Conservation (phyloP, 2,888 invertebrate genomes). For the Synergus gifuensis region DNA sequence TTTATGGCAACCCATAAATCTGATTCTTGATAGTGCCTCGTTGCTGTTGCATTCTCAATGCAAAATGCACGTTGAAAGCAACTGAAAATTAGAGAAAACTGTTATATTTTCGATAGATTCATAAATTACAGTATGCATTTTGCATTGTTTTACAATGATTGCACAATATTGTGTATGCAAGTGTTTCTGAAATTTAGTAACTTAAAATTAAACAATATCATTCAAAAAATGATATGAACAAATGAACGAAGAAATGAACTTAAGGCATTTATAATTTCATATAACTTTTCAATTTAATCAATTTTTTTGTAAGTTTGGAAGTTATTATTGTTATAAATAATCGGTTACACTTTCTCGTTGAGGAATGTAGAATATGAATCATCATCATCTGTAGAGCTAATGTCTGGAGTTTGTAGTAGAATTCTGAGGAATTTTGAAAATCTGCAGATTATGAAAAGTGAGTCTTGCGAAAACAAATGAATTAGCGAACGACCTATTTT, state of each 20-base stretch:
- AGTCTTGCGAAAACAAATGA: conserved; percentile 22
- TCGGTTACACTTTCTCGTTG: not conserved
- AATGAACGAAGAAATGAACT: no score
- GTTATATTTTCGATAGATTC: no score
- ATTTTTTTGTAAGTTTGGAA: no score
- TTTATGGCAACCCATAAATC: conserved; percentile 31
- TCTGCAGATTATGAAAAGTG: conserved; percentile 7
- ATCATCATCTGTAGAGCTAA: no score
- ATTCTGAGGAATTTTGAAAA: not conserved
- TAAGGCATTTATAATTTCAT: no score
- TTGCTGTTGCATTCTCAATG: not conserved
- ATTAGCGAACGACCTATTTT: conserved; percentile 30
- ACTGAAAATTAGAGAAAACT: not conserved
- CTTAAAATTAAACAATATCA: not conserved
- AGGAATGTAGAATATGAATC: not conserved
- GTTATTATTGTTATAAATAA: not conserved
- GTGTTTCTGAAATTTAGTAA: not conserved
- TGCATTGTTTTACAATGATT: not conserved
- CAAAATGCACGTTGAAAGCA: conserved; percentile 6
- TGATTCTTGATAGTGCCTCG: not conserved
- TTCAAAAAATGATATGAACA: not conserved
- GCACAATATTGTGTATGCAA: no score
- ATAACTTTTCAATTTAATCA: no score
- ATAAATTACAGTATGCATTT: not conserved
- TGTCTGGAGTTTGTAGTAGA: no score